Percentiles rank a stretch among this genome's conserved stretches.
Evolutionary conservation across 2,797 vertebrate genomes (phyloP).

Genomic region (Apogon talboti): DNA sequence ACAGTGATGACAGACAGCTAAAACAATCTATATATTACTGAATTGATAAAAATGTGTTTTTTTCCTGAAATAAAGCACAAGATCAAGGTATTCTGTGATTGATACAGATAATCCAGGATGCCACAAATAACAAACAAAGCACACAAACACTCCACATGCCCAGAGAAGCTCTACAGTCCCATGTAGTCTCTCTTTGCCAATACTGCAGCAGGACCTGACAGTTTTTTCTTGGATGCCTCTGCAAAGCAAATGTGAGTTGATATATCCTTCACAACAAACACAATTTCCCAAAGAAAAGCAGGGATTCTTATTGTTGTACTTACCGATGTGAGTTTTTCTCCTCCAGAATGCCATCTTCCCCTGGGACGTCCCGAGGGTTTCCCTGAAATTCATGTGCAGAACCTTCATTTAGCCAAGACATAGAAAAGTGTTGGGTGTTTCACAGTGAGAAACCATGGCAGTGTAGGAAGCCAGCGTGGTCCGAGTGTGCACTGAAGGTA

Average conservation of each 20-base stretch:
- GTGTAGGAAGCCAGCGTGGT: conserved; percentile 6
- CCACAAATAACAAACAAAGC: conserved; percentile 12
- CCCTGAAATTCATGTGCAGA: conserved; percentile 30
- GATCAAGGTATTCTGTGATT: conserved; percentile 1
- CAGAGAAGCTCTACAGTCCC: not conserved
- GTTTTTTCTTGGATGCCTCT: not conserved
- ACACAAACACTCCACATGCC: not conserved
- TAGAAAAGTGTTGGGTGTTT: not conserved
- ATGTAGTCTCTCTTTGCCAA: conserved; percentile 5
- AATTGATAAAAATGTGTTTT: too few species aligned
- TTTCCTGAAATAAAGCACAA: not conserved
- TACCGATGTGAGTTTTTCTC: conserved; percentile 57
- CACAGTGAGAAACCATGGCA: not conserved
- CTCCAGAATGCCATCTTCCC: conserved; percentile 68
- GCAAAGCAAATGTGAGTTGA: not conserved
- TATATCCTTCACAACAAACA: too few species aligned
- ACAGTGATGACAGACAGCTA: not conserved
- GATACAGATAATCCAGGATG: conserved; percentile 1
- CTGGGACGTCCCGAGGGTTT: conserved; percentile 38
- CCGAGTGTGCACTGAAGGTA: not conserved
- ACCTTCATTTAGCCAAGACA: not conserved
- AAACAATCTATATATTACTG: too few species aligned
- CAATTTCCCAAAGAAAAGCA: not conserved
- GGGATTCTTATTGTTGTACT: conserved; percentile 1
- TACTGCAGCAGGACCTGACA: conserved; percentile 1